phyloP scores from a whole-genome alignment of 1,140 invertebrate species.

The Halyomorpha halys region DNA sequence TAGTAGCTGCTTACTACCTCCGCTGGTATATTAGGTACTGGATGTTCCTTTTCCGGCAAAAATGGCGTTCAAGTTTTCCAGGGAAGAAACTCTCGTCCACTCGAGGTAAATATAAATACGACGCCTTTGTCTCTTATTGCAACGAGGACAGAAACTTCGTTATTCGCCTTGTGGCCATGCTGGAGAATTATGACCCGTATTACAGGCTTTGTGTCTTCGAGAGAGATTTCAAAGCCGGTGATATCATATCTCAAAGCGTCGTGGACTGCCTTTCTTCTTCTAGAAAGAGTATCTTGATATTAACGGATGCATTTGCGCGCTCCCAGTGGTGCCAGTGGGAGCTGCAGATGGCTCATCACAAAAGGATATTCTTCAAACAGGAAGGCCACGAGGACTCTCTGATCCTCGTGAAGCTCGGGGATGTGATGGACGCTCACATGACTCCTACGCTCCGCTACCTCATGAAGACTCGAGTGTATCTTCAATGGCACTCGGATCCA shows the following conservation, averaged over 20 bases:
- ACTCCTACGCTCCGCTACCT: slow-evolving; percentile 47
- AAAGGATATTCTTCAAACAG: slow-evolving; percentile 31
- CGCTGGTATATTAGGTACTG: slow-evolving; percentile 23
- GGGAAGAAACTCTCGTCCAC: neutral
- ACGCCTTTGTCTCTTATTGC: slow-evolving; percentile 56
- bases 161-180: slow-evolving; percentile 41
- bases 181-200: slow-evolving; percentile 41
- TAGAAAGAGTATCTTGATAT: slow-evolving; percentile 48
- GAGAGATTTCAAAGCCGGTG: slow-evolving; percentile 52
- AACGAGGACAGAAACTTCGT: slow-evolving; percentile 51
- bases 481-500: slow-evolving; percentile 42
- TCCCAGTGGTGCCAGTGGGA: slow-evolving; percentile 59
- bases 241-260: slow-evolving; percentile 49
- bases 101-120: slow-evolving; percentile 40
- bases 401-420: slow-evolving; percentile 47
- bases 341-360: slow-evolving; percentile 43
- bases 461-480: slow-evolving; percentile 50
- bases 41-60: slow-evolving; percentile 9
- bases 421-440: slow-evolving; percentile 41
- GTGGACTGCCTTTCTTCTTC: slow-evolving; percentile 46
- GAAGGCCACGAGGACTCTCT: slow-evolving; percentile 40
- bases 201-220: slow-evolving; percentile 52
- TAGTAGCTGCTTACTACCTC: slow-evolving; percentile 2
- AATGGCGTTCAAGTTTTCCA: neutral
- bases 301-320: slow-evolving; percentile 50